Evolutionary conservation across 2,888 invertebrate species (phyloP).

Genomic region (Scaptomyza polygonia): DNA sequence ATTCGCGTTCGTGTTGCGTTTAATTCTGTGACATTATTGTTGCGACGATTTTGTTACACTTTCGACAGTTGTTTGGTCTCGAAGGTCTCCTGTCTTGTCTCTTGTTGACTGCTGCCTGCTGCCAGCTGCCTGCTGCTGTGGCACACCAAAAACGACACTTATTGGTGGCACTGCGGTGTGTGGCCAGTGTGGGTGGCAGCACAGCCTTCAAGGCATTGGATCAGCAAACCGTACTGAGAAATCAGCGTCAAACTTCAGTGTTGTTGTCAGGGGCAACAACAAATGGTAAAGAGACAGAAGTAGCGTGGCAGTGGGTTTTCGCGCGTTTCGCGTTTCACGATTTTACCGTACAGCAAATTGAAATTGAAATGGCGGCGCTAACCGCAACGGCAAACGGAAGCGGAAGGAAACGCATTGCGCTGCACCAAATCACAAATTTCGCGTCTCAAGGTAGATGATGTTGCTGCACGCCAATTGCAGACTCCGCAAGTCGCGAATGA

Average conservation of each 20-base stretch:
- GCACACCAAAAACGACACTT: slow-evolving; percentile 43
- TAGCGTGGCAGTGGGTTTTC: neutral
- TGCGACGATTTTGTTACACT: slow-evolving; percentile 28
- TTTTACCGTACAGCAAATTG: slow-evolving; percentile 68
- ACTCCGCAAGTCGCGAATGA: neutral
- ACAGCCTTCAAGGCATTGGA: neutral
- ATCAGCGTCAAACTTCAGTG: slow-evolving; percentile 39
- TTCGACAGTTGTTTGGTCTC: slow-evolving; percentile 8
- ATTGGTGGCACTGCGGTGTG: slow-evolving; percentile 43
- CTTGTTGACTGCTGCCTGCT: neutral
- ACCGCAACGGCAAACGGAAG: slow-evolving; percentile 29
- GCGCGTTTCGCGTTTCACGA: slow-evolving; percentile 33
- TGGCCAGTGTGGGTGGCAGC: neutral
- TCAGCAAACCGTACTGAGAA: neutral
- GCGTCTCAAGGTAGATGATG: slow-evolving; percentile 27
- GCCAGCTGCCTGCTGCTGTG: slow-evolving; percentile 10
- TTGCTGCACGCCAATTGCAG: slow-evolving; percentile 24
- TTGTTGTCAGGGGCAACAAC: slow-evolving; percentile 58
- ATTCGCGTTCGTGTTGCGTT: slow-evolving; percentile 32
- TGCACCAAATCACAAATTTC: slow-evolving; percentile 56
- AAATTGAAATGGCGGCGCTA: slow-evolving; percentile 67
- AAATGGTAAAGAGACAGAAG: neutral
- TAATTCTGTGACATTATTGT: slow-evolving; percentile 36
- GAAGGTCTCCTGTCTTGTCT: slow-evolving; percentile 20
- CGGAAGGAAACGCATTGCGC: slow-evolving; percentile 56